Evolutionary conservation across 2,113 vertebrate genomes (phyloP), one percentile per base, ranked within the genome.

Genomic region (Donacobius atricapilla): DNA sequence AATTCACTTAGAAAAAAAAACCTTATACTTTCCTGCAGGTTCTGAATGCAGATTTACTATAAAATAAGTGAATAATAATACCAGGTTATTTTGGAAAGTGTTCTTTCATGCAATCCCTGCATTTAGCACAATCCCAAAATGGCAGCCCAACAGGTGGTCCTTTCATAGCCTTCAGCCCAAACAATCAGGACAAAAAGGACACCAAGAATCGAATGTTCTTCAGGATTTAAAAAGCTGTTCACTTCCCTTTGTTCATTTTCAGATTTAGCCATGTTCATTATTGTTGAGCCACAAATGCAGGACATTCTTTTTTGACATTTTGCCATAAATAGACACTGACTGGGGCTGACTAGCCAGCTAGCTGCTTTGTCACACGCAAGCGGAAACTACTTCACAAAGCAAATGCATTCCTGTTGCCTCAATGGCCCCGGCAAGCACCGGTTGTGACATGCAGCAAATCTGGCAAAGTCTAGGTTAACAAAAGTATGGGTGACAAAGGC

Each of bases 291-390:
- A 99, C 99, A 98, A 99, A 99, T 99, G 99, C 99, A 98, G 98
- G 99, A 99, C 99, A 99, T 99, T 99, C 99, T 99, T 99, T 99
- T 99, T 99, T 99, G 99, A 99, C 99, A 99, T 99, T 98, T 99
- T 99, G 99, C 99, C 99, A 99, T 98, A 98, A 99, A 98, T 99
- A 99, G 99, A 99, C 99, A 99, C 99, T 99, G 99, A 98, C 99
- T 98, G 98, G 98, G 98, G 98, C 99, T 99, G 99, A 99, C 99
- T 99, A 99, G 99, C 99, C 99, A 99, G 98, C 98, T 98, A 97
- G 98, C 98, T 99, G 98, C 98, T 98, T 99, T 99, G 99, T 98
- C 97, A 97, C 98, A 98, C 94, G 97, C 98, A 98, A 99, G 99
- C 98, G 99, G 99, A 99, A 99, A 99, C 99, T 97, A 96, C 97